A percentile compares a stretch with the other conserved stretches of the same genome.
phyloP scores from a whole-genome alignment of 2,888 invertebrate genomes.

The Eupithecia centaureata region DNA sequence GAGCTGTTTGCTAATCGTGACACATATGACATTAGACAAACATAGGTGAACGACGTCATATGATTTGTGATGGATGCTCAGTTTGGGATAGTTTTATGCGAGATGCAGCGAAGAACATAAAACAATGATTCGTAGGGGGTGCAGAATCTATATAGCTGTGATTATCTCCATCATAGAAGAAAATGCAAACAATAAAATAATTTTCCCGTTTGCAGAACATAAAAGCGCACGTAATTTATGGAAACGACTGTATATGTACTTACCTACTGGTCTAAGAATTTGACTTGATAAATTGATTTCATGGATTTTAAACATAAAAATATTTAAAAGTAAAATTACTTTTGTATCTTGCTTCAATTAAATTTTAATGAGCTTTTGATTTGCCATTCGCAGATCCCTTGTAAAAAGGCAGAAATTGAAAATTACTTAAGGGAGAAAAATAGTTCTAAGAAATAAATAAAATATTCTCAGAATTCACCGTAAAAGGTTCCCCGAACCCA shows the following conservation, averaged over 20 bases:
- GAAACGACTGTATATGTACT: background rate
- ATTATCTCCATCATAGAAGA: background rate
- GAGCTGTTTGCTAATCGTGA: constrained; percentile 51
- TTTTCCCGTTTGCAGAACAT: background rate
- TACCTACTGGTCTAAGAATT: background rate
- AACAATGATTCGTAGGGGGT: background rate
- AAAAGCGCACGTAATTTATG: background rate
- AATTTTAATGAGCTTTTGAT: background rate
- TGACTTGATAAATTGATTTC: too few relatives aligned
- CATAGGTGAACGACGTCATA: constrained; percentile 53
- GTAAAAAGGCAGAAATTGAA: background rate
- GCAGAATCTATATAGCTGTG: too few relatives aligned
- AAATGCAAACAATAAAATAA: background rate
- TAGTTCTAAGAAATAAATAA: background rate
- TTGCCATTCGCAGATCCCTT: background rate
- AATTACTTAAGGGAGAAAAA: background rate
- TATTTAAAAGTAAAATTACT: too few relatives aligned
- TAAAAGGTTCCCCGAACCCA: background rate
- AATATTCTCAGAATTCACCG: too few relatives aligned
- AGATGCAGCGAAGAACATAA: constrained; percentile 38
- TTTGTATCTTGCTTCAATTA: background rate
- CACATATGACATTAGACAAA: constrained; percentile 50
- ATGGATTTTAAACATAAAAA: too few relatives aligned
- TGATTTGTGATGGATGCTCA: constrained; percentile 68
- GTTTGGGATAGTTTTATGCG: constrained; percentile 51